Evolutionary conservation across 2,888 invertebrate genomes (phyloP).

Genomic region (Melolontha melolontha): DNA sequence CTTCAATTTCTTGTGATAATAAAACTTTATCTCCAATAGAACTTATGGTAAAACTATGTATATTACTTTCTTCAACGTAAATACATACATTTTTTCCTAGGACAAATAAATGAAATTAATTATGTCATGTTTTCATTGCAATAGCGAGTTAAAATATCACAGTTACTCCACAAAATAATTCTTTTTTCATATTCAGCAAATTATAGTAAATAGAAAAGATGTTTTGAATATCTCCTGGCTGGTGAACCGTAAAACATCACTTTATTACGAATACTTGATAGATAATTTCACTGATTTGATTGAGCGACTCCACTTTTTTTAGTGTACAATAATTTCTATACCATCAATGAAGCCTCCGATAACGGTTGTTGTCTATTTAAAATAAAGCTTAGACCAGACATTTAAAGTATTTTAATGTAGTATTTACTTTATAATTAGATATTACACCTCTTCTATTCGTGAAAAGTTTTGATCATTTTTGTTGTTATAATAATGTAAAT

Average conservation of each 20-base stretch:
- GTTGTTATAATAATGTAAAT: too few species aligned
- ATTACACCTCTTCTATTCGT: too few species aligned
- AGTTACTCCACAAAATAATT: slow-evolving; percentile 7
- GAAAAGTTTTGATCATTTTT: too few species aligned
- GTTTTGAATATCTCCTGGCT: slow-evolving; percentile 9
- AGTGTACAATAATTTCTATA: slow-evolving; percentile 11
- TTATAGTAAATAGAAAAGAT: slow-evolving; percentile 1
- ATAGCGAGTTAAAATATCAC: too few species aligned
- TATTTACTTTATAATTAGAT: not conserved
- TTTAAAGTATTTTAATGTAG: slow-evolving; percentile 12
- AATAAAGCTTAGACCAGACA: slow-evolving; percentile 12
- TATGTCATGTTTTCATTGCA: too few species aligned
- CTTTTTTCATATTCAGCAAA: not conserved
- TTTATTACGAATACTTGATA: not conserved
- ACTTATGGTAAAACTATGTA: too few species aligned
- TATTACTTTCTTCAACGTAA: too few species aligned
- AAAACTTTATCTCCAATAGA: too few species aligned
- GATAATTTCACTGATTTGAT: slow-evolving; percentile 16
- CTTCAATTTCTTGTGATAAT: too few species aligned
- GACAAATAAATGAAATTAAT: too few species aligned
- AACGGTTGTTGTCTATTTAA: slow-evolving; percentile 4
- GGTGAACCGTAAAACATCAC: not conserved
- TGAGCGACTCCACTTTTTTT: slow-evolving; percentile 7
- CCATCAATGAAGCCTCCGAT: slow-evolving; percentile 8
- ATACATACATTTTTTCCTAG: too few species aligned